Evolutionary conservation across 1,140 invertebrate genomes (phyloP).

Genomic region (Orchestia grillus): DNA sequence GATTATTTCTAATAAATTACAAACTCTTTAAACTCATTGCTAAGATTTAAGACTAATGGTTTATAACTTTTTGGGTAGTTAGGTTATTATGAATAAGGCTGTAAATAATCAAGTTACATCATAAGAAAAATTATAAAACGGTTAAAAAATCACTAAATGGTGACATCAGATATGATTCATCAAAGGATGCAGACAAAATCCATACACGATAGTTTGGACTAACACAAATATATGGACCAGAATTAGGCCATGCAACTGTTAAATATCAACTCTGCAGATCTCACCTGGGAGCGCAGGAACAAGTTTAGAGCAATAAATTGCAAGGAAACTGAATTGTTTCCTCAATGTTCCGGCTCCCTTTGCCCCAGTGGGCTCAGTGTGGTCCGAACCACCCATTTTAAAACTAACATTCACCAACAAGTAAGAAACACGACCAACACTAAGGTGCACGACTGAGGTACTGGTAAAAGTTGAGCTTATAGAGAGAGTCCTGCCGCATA

Average conservation of each 20-base stretch:
- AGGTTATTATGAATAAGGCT: too few species aligned
- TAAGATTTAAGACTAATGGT: too few species aligned
- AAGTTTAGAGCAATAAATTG: conserved; percentile 31
- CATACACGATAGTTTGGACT: too few species aligned
- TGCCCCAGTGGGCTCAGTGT: neutral
- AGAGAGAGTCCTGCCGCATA: neutral
- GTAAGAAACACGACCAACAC: neutral
- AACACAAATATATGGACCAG: too few species aligned
- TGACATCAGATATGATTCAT: too few species aligned
- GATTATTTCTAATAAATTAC: too few species aligned
- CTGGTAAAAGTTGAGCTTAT: neutral
- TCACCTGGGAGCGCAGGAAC: conserved; percentile 26
- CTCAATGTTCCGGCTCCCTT: conserved; percentile 27
- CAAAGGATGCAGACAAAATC: too few species aligned
- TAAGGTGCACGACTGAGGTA: neutral
- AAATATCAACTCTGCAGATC: neutral
- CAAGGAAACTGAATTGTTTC: conserved; percentile 30
- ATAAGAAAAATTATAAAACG: too few species aligned
- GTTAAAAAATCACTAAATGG: too few species aligned
- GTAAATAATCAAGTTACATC: too few species aligned
- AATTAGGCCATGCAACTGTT: neutral
- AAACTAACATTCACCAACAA: neutral
- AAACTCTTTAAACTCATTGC: too few species aligned
- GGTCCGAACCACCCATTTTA: conserved; percentile 31
- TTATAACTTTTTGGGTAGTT: too few species aligned